Percentiles rank a stretch among this genome's conserved stretches.
These are phyloP conservation scores for Tiliacea aurago DNA, from an alignment of 2,888 invertebrate species.

Conservation along the genomic window DNA sequence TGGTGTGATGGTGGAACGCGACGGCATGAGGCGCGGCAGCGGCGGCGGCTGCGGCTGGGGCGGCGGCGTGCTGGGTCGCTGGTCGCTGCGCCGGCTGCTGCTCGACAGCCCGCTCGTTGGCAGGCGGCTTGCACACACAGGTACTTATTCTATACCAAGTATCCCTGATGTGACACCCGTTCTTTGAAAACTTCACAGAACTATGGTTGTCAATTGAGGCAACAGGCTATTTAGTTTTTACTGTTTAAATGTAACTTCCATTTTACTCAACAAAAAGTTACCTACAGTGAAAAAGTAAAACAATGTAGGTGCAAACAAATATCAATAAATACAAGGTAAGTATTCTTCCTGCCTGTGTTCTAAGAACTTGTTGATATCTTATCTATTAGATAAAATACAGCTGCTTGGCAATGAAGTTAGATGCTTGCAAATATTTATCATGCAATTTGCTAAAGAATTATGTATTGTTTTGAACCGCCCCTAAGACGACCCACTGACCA, in stretches of 20 bases:
- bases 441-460: not conserved
- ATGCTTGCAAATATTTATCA: not conserved
- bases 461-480: not conserved
- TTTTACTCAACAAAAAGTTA: not conserved
- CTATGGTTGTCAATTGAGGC: not conserved
- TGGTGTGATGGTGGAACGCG: constrained; percentile 86
- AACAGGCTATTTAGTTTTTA: not conserved
- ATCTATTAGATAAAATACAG: constrained; percentile 33
- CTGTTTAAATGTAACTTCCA: not conserved
- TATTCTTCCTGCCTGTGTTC: constrained; percentile 19
- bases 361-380: constrained; percentile 36
- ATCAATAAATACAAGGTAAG: constrained; percentile 7
- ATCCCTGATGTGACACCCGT: not conserved
- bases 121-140: constrained; percentile 90
- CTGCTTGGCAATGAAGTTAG: constrained; percentile 9
- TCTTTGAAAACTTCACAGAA: not conserved
- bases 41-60: constrained; percentile 86
- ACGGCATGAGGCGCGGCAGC: constrained; percentile 85
- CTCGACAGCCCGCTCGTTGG: constrained; percentile 93
- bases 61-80: constrained; percentile 89
- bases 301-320: not conserved
- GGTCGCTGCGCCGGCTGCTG: constrained; percentile 93
- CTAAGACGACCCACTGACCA: no score
- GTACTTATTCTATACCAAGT: constrained; percentile 65
- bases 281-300: constrained; percentile 1